Base-by-base conservation (phyloP, 2,888 invertebrate genomes). In the Cremastinae sp. region DNA sequence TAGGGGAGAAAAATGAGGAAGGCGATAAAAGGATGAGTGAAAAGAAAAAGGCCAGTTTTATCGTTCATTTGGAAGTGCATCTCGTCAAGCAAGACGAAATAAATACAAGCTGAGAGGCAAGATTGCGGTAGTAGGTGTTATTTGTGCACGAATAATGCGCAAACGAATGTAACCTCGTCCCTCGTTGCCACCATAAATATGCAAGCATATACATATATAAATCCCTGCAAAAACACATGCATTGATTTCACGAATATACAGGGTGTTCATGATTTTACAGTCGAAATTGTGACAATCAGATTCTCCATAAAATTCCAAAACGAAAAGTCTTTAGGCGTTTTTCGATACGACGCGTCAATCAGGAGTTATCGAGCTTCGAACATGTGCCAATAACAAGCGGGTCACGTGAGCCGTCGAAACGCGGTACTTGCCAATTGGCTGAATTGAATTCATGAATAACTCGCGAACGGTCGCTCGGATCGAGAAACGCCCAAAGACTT, bases 171-270 rank as follows among this genome's bases (percentile, higher is more conserved):
- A 68, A 62, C 68, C 56, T 64, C 62, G 58, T 53, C 18, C 45
- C 49, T 68, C 62, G 54, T 71, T 61, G 66, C 66, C 71, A 62
- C 65, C 61, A 54, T 61, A 65, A 49, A 69, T 41, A 59, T 49
- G 22, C 20, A 36, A 14, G 38, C 3, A 38, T 38, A 56, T 9
- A 41, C n/a, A 36, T 18, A 20, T 10, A 20, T 20, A 20, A 0
- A 41, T n/a, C 18, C 22, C 18, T 20, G 4, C n/a, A 49, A n/a
- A n/a, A n/a, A n/a, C n/a, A n/a, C n/a, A 28, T 28, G 28, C 5
- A 28, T 28, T 28, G 28, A 28, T 28, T 28, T 28, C 5, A 9
- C 2, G 9, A 41, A 41, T 28, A 5, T 28, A 28, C 28, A 5
- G 28, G 28, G 28, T 28, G 28, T n/a, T n/a, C n/a, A n/a, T 28